phyloP scores from a whole-genome alignment of 23 tunicate genomes.

The Diplosoma virens region DNA sequence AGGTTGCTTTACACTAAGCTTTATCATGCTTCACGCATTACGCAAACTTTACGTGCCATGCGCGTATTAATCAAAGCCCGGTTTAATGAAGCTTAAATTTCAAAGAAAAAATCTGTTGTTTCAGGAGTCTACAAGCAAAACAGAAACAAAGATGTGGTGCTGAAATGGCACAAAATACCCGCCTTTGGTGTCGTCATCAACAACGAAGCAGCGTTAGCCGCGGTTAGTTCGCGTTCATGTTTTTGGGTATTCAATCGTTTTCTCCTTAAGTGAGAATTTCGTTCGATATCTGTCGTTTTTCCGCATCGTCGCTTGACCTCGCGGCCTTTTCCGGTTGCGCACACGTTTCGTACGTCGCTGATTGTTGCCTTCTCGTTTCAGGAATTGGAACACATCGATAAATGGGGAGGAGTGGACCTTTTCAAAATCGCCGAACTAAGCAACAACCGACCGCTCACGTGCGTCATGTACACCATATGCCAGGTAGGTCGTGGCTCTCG shows the following conservation, averaged over 20 bases:
- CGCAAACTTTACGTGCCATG: no score
- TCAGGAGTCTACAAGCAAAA: constrained; percentile 52
- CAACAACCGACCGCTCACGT: constrained; percentile 68
- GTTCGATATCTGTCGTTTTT: no score
- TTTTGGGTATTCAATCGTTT: no score
- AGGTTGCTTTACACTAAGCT: no score
- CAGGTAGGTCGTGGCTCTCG: constrained; percentile 43
- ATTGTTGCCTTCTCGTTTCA: neutral
- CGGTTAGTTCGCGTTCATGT: no score
- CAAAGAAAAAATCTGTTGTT: no score
- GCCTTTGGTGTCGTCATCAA: constrained; percentile 70
- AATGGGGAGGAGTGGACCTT: constrained; percentile 79
- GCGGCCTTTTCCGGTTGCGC: no score
- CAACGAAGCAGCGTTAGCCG: constrained; percentile 75
- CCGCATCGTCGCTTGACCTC: no score
- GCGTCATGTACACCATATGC: constrained; percentile 63
- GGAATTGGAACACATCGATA: constrained; percentile 70
- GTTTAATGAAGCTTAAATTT: no score
- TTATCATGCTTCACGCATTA: no score
- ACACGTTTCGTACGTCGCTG: neutral
- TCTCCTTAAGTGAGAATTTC: no score
- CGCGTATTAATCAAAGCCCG: no score
- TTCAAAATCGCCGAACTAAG: constrained; percentile 79
- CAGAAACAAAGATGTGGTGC: constrained; percentile 28
- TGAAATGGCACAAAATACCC: constrained; percentile 64